Evolutionary conservation across 2,797 vertebrate species (phyloP), one percentile per base, ranked within the genome.

Genomic region (Mallotus villosus): DNA sequence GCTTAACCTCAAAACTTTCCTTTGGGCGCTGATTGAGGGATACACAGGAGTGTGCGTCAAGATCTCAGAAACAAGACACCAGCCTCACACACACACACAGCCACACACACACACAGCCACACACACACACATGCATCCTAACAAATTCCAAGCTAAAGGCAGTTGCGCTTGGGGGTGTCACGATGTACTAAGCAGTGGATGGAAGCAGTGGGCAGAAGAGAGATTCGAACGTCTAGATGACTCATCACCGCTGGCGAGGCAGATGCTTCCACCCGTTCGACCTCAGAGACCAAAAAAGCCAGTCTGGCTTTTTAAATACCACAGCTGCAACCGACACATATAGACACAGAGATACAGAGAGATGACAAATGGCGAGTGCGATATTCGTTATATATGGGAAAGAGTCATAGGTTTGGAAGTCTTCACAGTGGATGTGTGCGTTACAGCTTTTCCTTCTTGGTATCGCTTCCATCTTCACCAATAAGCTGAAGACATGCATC

Each of bases 1-100:
- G n/a, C 41, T 65, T 57, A 53, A 68, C 62, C 71, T 64, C 27
- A 16, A 16, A 32, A 9, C 8, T 51, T 24, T 25, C 21, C 14
- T 4, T 51, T 24, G 63, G 63, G 53, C 24, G 46, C 60, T 69
- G n/a, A n/a, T n/a, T 76, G 74, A 71, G 14, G 67, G 78, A 69
- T 63, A 81, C 65, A 81, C 64, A 60, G 60, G 63, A 25, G 22
- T 76, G 60, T 72, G 49, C 29, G 41, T 75, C 55, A 65, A 46
- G 63, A 65, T 72, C 78, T 41, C 61, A 76, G 4, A 24, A 59
- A 71, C 60, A 21, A 29, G 49, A 62, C n/a, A n/a, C n/a, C 71
- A 66, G 63, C 72, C 25, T 11, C 6, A 3, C 55, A 32, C 14
- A 1, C 4, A 25, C 27, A 60, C 12, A n/a, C 49, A 63, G 65